These are phyloP conservation scores for Trididemnum nubilum DNA, from an alignment of 23 tunicate species.

Conservation along the genomic window DNA sequence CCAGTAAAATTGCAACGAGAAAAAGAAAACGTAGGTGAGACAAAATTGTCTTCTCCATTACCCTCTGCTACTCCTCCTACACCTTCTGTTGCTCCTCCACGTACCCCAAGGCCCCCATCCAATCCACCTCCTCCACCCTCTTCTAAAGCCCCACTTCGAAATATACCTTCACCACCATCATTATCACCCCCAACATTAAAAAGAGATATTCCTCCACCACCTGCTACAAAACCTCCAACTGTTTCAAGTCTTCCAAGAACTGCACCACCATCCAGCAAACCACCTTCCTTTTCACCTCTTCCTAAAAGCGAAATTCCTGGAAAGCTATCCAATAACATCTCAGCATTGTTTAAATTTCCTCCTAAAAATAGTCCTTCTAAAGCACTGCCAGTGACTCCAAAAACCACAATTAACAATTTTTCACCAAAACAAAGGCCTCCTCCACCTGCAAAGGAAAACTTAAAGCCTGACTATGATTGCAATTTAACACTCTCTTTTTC, in stretches of 20 bases:
- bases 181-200: conserved; percentile 19
- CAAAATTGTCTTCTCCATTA: not conserved
- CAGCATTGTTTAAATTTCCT: not conserved
- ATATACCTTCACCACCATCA: conserved; percentile 38
- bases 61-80: conserved; percentile 32
- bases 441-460: conserved; percentile 4
- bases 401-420: not conserved
- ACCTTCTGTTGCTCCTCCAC: conserved; percentile 43
- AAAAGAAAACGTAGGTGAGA: conserved; percentile 21
- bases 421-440: not conserved
- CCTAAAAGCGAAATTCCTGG: not conserved
- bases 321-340: not conserved
- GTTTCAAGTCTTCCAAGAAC: not conserved
- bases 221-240: conserved; percentile 4
- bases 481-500: conserved; percentile 3
- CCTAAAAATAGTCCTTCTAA: not conserved
- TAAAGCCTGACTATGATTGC: not conserved
- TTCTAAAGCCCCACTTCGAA: conserved; percentile 1
- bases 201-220: not conserved
- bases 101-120: conserved; percentile 16
- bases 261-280: too few species aligned
- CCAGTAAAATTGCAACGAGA: conserved; percentile 57
- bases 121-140: conserved; percentile 29
- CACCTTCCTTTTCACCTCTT: not conserved
- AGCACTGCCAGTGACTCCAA: not conserved